Conservation (phyloP, 2,888 invertebrate species). For the Timema cristinae region DNA sequence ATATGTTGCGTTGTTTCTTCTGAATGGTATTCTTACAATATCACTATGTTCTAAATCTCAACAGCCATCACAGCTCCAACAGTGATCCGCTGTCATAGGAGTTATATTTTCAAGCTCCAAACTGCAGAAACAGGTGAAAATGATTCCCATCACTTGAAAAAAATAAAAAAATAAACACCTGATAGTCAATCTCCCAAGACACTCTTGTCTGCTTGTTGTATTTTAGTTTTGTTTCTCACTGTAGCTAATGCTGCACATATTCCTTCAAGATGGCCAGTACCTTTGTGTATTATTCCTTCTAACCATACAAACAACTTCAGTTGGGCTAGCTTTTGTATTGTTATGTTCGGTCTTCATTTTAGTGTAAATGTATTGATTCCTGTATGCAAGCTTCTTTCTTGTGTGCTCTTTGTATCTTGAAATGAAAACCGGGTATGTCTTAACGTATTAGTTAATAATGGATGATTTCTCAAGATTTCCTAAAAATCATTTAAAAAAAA, state of each 20-base stretch:
- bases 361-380: background rate
- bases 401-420: background rate
- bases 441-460: too few species aligned
- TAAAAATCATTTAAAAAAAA: too few species aligned
- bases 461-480: too few species aligned
- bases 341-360: conserved; percentile 8
- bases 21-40: background rate
- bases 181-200: too few species aligned
- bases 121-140: conserved; percentile 30
- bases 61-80: conserved; percentile 44
- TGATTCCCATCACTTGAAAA: too few species aligned
- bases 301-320: background rate
- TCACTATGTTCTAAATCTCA: conserved; percentile 29
- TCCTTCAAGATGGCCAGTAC: conserved; percentile 3
- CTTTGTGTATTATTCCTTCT: background rate
- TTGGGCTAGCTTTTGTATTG: conserved; percentile 19
- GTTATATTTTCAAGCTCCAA: conserved; percentile 38
- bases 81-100: conserved; percentile 39
- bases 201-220: conserved; percentile 9
- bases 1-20: conserved; percentile 13
- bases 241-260: conserved; percentile 15
- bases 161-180: too few species aligned
- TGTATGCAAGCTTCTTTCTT: conserved; percentile 17
- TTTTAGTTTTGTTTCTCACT: conserved; percentile 16
- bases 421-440: too few species aligned